Percentiles rank a stretch among this genome's conserved stretches.
phyloP scores from a whole-genome alignment of 2,888 invertebrate species.

The Epicampocera succincta region DNA sequence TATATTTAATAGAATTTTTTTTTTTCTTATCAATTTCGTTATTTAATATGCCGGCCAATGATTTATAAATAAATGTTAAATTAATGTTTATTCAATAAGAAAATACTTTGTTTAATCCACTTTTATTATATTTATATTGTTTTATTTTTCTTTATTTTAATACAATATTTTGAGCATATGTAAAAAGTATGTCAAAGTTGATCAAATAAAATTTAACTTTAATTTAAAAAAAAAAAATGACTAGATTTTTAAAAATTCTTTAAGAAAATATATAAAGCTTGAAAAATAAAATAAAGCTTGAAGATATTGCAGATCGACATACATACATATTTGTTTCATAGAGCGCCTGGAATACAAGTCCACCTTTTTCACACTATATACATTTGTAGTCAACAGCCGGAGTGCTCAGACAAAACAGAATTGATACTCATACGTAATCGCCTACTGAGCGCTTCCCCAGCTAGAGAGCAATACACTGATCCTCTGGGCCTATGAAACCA shows the following conservation, averaged over 20 bases:
- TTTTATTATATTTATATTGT: constrained; percentile 12
- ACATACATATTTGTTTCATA: not conserved
- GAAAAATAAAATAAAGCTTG: constrained; percentile 33
- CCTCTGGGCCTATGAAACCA: too few relatives aligned
- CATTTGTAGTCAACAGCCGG: too few relatives aligned
- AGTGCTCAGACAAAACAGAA: too few relatives aligned
- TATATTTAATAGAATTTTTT: constrained; percentile 9
- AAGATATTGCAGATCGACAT: not conserved
- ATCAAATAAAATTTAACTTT: constrained; percentile 1
- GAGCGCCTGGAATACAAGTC: too few relatives aligned
- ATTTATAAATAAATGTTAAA: not conserved
- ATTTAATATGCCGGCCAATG: constrained; percentile 40
- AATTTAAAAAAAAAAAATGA: constrained; percentile 36
- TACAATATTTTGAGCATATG: constrained; percentile 57
- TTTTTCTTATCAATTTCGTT: constrained; percentile 20
- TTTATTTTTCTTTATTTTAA: not conserved
- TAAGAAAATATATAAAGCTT: constrained; percentile 32
- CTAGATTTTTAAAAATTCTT: constrained; percentile 46
- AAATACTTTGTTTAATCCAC: constrained; percentile 20
- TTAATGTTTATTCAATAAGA: not conserved
- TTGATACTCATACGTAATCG: too few relatives aligned
- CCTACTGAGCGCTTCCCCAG: too few relatives aligned
- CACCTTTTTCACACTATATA: too few relatives aligned
- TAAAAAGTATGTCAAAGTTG: constrained; percentile 41
- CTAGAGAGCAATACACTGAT: too few relatives aligned